These are phyloP conservation scores for Scopus umbretta DNA, from an alignment of 2,113 vertebrate species.

Conservation along the genomic window DNA sequence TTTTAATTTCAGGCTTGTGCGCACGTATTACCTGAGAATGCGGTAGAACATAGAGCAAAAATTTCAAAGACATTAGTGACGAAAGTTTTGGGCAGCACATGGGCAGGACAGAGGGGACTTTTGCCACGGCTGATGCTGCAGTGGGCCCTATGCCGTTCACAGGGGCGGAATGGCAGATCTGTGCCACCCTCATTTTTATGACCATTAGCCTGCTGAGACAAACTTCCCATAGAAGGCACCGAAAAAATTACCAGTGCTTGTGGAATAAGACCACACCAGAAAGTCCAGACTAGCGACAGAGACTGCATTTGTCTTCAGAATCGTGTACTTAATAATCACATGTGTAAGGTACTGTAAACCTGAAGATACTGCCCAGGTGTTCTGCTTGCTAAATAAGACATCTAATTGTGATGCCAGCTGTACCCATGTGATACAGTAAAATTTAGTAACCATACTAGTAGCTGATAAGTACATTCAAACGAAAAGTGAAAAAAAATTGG, in stretches of 20 bases:
- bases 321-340: neutral
- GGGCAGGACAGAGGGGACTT: neutral
- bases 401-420: neutral
- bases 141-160: neutral
- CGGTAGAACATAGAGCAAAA: too few species aligned
- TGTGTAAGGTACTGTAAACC: neutral
- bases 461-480: neutral
- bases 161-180: too few species aligned
- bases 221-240: neutral
- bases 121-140: neutral
- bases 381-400: neutral
- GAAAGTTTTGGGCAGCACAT: fast-evolving
- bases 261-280: neutral
- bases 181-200: neutral
- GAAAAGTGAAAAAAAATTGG: fast-evolving
- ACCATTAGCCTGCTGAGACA: neutral
- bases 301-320: neutral
- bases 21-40: too few species aligned
- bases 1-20: too few species aligned
- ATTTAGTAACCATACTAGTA: neutral
- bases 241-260: neutral
- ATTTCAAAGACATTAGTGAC: too few species aligned
- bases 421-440: neutral
- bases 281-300: neutral
- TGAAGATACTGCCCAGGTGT: neutral